Base-by-base conservation (phyloP, 2,113 vertebrate genomes). In the Calidris pygmaea region DNA sequence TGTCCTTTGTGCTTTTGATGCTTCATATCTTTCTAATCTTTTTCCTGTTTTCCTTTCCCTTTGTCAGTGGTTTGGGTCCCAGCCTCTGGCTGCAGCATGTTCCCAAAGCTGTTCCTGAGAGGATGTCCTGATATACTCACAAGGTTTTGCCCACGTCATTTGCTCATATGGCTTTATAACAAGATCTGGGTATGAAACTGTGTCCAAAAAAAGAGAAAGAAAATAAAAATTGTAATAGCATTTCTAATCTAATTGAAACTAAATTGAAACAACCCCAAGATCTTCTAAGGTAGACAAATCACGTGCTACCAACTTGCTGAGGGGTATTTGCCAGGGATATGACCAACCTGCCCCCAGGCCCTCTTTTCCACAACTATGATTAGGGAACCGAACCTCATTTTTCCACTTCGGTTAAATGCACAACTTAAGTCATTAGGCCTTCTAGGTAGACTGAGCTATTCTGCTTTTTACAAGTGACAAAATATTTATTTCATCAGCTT, bases 11-110 rank as follows among this genome's bases (percentile, higher is more conserved):
- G 41, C 21, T 55, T 87, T 74, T 67, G 52, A 87, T 71, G 73
- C 80, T 90, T 75, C 43, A 9, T 87, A 93, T 81, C 75, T 89
- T 80, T 89, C 55, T 73, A 79, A 88, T 94, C 72, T 79, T 65
- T 63, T 65, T 71, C 48, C 67, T 83, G 26, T 89, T 85, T 87
- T 83, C 67, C 65, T 66, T 76, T 88, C 35, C 72, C 59, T 93
- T 80, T 91, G 73, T 92, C 89, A 81, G 15, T 32, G 41, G 21
- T 60, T 91, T 94, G 53, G 11, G 41, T 89, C 35, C 63, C 56
- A 74, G 81, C 13, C 62, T 79, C 52, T 80, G 68, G 35, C 41
- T 80, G 26, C 72, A 83, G 34, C 14, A 20, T 26, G 39, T 63
- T 88, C 93, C 50, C 63, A 50, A 47, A 89, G 58, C 24, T 72